phyloP scores from a whole-genome alignment of 2,113 vertebrate species.

The Eubucco bourcierii region DNA sequence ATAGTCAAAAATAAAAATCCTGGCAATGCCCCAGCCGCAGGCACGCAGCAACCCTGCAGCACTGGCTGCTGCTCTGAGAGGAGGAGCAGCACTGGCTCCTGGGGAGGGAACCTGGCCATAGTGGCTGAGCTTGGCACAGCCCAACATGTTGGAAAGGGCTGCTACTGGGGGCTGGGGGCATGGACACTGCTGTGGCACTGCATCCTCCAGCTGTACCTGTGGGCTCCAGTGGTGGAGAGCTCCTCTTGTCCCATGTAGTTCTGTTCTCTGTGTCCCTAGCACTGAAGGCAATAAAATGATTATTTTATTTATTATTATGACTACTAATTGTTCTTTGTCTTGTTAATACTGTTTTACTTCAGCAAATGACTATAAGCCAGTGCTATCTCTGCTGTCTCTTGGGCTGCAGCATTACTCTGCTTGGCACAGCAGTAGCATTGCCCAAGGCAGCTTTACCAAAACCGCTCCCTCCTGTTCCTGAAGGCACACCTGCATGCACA shows the following conservation, averaged over 20 bases:
- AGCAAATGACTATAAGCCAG: not conserved
- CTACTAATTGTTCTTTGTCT: not conserved
- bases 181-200: accelerated
- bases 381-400: accelerated
- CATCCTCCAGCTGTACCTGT: not conserved
- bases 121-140: not conserved
- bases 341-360: not conserved
- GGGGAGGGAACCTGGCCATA: accelerated
- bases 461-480: not conserved
- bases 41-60: not conserved
- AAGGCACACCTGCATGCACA: accelerated
- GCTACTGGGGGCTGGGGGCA: not conserved
- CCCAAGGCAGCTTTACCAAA: not conserved
- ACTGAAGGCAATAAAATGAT: conserved; percentile 58
- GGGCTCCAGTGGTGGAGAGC: not conserved
- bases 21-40: not conserved
- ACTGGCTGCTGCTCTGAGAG: not conserved
- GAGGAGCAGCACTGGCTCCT: not conserved
- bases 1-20: not conserved
- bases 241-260: not conserved
- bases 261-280: not conserved
- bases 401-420: not conserved
- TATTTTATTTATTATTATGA: conserved; percentile 49
- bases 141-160: accelerated
- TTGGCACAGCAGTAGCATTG: not conserved